phyloP scores from a whole-genome alignment of 1,140 invertebrate species.

The Tetramorium alpestre region DNA sequence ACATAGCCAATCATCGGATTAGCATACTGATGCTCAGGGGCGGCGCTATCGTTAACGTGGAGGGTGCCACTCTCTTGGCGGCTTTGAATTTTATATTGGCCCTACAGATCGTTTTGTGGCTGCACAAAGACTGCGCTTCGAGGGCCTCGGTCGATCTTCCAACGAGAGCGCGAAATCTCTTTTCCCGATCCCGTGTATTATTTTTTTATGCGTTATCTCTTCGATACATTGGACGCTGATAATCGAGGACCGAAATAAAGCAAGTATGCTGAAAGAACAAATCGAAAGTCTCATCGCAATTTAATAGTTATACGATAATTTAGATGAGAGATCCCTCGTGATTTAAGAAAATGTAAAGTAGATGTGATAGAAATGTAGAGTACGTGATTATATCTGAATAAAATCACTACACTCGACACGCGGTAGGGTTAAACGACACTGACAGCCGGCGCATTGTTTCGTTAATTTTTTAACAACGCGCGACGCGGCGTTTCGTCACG shows the following conservation, averaged over 20 bases:
- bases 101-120: slow-evolving; percentile 65
- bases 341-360: neutral
- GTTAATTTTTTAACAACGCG: slow-evolving; percentile 66
- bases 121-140: slow-evolving; percentile 62
- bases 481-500: slow-evolving; percentile 56
- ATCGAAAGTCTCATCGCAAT: neutral
- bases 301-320: neutral
- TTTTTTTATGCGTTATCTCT: neutral
- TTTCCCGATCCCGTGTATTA: neutral
- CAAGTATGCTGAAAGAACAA: neutral
- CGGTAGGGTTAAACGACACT: slow-evolving; percentile 6
- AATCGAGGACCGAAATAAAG: neutral
- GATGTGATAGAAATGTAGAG: neutral
- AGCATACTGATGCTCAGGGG: slow-evolving; percentile 85
- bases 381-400: neutral
- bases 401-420: slow-evolving; percentile 12
- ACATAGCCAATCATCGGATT: slow-evolving; percentile 86
- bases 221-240: neutral
- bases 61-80: slow-evolving; percentile 80
- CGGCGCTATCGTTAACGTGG: slow-evolving; percentile 82
- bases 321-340: neutral
- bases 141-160: slow-evolving; percentile 8
- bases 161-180: neutral
- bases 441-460: slow-evolving; percentile 64
- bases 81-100: slow-evolving; percentile 83